Base-by-base conservation (phyloP, 2,113 vertebrate species). In the Willisornis vidua region DNA sequence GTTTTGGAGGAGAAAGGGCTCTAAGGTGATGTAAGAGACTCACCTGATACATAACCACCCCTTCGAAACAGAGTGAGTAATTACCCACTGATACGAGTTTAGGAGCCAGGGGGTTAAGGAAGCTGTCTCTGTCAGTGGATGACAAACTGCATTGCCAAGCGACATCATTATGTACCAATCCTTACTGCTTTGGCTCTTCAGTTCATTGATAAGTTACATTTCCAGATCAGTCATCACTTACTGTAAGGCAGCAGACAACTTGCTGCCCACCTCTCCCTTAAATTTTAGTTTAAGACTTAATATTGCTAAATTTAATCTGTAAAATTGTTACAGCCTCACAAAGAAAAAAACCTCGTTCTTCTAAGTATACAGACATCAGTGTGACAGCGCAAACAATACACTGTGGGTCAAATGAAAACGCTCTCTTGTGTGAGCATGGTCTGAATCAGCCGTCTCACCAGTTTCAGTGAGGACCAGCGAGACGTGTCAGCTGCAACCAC, bases 401-500 rank as follows among this genome's bases (percentile, higher is more conserved):
- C 83, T 71, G 48, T 0, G 94, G 77, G 94, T 81, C 46, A 94
- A 91, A 92, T 68, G 22, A 94, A 96, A 96, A 90, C 3, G 28
- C 82, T 78, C 74, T 92, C 67, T 91, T 89, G 54, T 79, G 51
- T 75, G 86, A 79, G 91, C 65, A 94, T 59, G 3, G 45, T 45
- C 62, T 57, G 89, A 91, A 96, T 77, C 28, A 87, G 74, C 45
- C 59, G 81, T 85, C 87, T 94, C 86, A 88, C 39, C 52, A 85
- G 49, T 81, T 88, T 77, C 13, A 94, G 67, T 24, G 33, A 94
- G 68, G 59, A 90, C 77, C 51, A 95, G 86, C 2, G 10, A 95
- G 90, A 94, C 23, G 20, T 61, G 92, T 95, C 94, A 96, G 96
- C 94, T 94, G 93, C 78, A 93, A 57, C 65, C 48, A 62, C 67